Percentiles rank a stretch among this genome's conserved stretches.
These are phyloP conservation scores for Noturus placidus DNA, from an alignment of 2,113 vertebrate species.

Conservation along the genomic window DNA sequence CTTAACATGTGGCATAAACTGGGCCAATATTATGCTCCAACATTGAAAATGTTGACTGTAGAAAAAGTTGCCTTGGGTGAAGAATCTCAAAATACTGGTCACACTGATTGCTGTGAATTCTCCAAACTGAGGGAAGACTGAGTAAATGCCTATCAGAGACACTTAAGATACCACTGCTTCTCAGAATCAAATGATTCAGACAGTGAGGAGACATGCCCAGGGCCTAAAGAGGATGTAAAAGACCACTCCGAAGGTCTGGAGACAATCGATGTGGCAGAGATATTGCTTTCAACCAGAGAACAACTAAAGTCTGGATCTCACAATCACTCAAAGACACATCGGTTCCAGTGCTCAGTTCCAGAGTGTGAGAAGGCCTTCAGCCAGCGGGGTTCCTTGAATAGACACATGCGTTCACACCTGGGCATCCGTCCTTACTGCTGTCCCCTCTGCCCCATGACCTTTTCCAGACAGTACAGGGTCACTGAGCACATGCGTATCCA, in stretches of 20 bases:
- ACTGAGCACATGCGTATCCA: constrained; percentile 75
- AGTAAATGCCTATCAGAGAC: constrained; percentile 52
- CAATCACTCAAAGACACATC: constrained; percentile 30
- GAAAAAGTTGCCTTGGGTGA: background rate
- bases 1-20: background rate
- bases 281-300: background rate
- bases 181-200: constrained; percentile 44
- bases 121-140: background rate
- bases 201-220: constrained; percentile 35
- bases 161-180: constrained; percentile 57
- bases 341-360: constrained; percentile 65
- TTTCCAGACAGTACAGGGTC: constrained; percentile 76
- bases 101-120: background rate
- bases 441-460: constrained; percentile 73
- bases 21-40: background rate
- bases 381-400: constrained; percentile 72
- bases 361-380: constrained; percentile 69
- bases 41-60: background rate
- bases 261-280: constrained; percentile 34
- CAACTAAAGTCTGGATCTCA: background rate
- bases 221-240: background rate
- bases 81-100: background rate
- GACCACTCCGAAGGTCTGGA: background rate
- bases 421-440: constrained; percentile 73
- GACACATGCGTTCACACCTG: constrained; percentile 72